A percentile compares a stretch with the other conserved stretches of the same genome.
Evolutionary conservation across 1,140 invertebrate species (phyloP).

Genomic region (Hetaerina americana): DNA sequence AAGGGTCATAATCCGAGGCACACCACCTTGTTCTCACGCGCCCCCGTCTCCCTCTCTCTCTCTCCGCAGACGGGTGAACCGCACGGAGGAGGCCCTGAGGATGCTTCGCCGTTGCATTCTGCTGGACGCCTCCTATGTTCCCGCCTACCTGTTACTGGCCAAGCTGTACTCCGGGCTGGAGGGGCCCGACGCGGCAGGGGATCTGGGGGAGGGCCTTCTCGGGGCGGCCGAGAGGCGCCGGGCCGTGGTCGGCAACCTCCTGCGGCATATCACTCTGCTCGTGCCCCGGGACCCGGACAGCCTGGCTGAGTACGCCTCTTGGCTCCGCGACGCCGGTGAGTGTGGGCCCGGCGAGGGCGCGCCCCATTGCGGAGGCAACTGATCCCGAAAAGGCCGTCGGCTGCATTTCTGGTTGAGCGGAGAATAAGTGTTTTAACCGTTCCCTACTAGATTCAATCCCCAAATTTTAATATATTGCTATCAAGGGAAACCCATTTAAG

Average conservation of each 20-base stretch:
- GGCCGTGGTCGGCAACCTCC: slow-evolving; percentile 34
- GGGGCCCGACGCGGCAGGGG: not conserved
- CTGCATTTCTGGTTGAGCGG: no score
- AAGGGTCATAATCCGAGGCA: no score
- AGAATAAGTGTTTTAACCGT: no score
- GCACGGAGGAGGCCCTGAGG: slow-evolving; percentile 43
- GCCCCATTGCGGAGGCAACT: no score
- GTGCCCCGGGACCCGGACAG: slow-evolving; percentile 52
- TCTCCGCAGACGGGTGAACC: slow-evolving; percentile 47
- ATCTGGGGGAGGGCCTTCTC: not conserved
- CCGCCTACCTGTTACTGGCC: slow-evolving; percentile 51
- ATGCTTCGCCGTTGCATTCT: slow-evolving; percentile 53
- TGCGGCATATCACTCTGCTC: slow-evolving; percentile 41
- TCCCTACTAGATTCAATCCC: no score
- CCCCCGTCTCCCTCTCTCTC: no score
- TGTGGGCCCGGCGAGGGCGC: no score
- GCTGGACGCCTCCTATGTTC: slow-evolving; percentile 48
- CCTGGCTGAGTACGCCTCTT: slow-evolving; percentile 49
- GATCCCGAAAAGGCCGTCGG: no score
- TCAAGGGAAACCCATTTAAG: no score
- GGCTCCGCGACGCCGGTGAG: slow-evolving; percentile 48
- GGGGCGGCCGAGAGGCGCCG: slow-evolving; percentile 28
- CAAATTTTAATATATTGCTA: no score
- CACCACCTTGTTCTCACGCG: no score
- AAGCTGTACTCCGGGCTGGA: slow-evolving; percentile 26